These are phyloP conservation scores for Catajapyx aquilonaris DNA, from an alignment of 1,140 invertebrate genomes.

Conservation along the genomic window DNA sequence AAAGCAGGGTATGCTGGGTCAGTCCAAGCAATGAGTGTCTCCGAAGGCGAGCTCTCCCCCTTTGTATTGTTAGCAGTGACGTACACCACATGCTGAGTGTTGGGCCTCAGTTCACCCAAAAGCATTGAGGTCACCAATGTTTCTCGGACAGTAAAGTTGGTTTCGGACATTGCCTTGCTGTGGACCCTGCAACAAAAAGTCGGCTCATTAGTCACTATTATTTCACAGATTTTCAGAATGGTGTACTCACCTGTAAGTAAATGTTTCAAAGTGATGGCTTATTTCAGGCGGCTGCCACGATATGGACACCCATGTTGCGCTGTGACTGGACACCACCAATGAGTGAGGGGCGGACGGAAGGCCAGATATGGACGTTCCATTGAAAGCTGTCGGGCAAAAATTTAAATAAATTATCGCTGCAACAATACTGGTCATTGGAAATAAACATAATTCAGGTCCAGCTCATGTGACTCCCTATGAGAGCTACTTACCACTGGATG, in stretches of 20 bases:
- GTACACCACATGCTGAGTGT: constrained; percentile 54
- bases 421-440: too few relatives aligned
- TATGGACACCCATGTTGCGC: constrained; percentile 51
- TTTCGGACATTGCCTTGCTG: constrained; percentile 35
- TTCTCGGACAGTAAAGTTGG: constrained; percentile 32
- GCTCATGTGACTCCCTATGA: too few relatives aligned
- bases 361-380: constrained; percentile 26
- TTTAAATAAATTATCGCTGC: too few relatives aligned
- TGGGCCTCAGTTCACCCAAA: constrained; percentile 42
- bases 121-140: constrained; percentile 43
- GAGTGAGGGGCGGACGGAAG: constrained; percentile 56
- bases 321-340: constrained; percentile 46
- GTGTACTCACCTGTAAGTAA: constrained; percentile 40
- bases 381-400: too few relatives aligned
- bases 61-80: constrained; percentile 41
- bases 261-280: constrained; percentile 46
- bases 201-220: not conserved
- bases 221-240: constrained; percentile 1
- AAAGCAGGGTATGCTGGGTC: constrained; percentile 64
- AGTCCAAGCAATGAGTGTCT: constrained; percentile 62
- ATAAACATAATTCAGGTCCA: too few relatives aligned
- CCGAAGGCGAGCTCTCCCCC: constrained; percentile 45
- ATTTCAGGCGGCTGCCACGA: constrained; percentile 60
- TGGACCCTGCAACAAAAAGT: constrained; percentile 28
- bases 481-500: constrained; percentile 28